phyloP scores from a whole-genome alignment of 2,113 vertebrate species.

The Myiozetetes cayanensis region DNA sequence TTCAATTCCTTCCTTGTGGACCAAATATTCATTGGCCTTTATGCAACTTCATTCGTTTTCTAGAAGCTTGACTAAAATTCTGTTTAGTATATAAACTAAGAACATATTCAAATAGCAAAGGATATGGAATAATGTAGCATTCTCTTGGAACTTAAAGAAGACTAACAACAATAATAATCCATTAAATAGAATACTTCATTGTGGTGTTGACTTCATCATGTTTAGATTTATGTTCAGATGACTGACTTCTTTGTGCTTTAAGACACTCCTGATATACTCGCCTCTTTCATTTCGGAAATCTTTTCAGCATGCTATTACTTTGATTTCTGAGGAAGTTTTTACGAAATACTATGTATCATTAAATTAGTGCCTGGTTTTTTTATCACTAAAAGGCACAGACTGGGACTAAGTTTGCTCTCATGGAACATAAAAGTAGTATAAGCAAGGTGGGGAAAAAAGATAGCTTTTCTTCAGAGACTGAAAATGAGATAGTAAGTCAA shows the following conservation, averaged over 20 bases:
- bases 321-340: conserved; percentile 44
- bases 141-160: conserved; percentile 14
- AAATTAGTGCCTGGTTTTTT: conserved; percentile 36
- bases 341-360: conserved; percentile 37
- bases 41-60: conserved; percentile 9
- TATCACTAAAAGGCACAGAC: background rate
- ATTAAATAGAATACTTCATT: conserved; percentile 13
- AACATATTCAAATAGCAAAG: background rate
- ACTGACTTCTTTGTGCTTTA: conserved; percentile 22
- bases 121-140: background rate
- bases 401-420: conserved; percentile 36
- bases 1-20: background rate
- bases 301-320: conserved; percentile 22
- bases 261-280: conserved; percentile 4
- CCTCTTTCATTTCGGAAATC: background rate
- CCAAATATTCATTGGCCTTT: background rate
- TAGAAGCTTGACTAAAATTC: conserved; percentile 20
- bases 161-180: conserved; percentile 8
- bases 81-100: background rate
- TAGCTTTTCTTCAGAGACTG: conserved; percentile 36
- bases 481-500: conserved; percentile 54
- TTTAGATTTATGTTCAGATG: conserved; percentile 21
- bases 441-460: conserved; percentile 31
- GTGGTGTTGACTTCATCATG: background rate
- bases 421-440: conserved; percentile 40